Conservation (phyloP, 2,888 invertebrate genomes). For the Ametastegia equiseti region DNA sequence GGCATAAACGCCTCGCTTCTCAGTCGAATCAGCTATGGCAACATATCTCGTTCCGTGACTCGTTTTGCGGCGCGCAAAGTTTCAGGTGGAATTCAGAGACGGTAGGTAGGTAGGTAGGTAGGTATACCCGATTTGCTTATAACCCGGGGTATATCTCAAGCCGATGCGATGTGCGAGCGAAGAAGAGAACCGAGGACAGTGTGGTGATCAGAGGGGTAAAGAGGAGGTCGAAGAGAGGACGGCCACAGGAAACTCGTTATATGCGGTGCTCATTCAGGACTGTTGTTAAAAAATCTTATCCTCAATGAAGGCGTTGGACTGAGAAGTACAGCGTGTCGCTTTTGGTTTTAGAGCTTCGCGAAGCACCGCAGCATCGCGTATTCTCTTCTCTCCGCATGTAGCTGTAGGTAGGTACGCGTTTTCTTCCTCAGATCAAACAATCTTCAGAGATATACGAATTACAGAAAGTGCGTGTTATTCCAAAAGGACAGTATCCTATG, state of each 20-base stretch:
- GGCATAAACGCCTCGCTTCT: background rate
- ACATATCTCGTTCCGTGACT: constrained; percentile 10
- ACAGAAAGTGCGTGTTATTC: too few species aligned
- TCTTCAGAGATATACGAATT: background rate
- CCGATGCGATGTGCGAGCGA: constrained; percentile 24
- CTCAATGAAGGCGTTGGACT: constrained; percentile 35
- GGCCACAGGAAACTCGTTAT: constrained; percentile 44
- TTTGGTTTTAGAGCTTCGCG: background rate
- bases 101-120: too few species aligned
- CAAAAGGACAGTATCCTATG: too few species aligned
- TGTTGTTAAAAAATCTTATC: constrained; percentile 39
- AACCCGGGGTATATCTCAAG: constrained; percentile 20
- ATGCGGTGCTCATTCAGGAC: constrained; percentile 44
- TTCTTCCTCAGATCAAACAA: background rate
- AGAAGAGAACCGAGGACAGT: constrained; percentile 23
- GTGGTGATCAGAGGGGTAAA: constrained; percentile 16
- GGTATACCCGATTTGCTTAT: constrained; percentile 35
- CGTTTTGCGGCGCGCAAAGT: constrained; percentile 1
- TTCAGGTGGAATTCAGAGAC: constrained; percentile 41
- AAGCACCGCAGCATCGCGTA: background rate
- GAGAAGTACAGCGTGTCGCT: constrained; percentile 2
- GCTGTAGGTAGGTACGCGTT: background rate
- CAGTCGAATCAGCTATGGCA: too few species aligned
- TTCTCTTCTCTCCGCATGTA: background rate
- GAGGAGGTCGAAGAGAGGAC: constrained; percentile 39